These are phyloP conservation scores for Pelosia muscerda DNA, from an alignment of 2,888 invertebrate species.

Conservation along the genomic window DNA sequence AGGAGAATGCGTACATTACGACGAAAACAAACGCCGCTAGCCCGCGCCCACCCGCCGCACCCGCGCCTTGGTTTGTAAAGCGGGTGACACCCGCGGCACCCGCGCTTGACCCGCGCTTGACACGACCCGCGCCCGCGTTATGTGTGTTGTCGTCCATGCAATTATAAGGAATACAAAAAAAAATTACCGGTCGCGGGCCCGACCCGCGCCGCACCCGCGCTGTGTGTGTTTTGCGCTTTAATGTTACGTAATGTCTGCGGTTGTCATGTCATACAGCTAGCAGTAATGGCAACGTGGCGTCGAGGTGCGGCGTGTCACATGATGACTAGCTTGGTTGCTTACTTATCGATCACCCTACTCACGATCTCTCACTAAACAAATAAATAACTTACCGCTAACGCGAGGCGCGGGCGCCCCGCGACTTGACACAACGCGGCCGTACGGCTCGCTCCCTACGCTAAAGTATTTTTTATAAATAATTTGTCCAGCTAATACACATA, in stretches of 20 bases:
- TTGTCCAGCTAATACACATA: constrained; percentile 81
- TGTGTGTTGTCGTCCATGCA: no score
- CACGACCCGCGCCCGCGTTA: no score
- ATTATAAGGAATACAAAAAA: no score
- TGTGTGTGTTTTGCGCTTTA: no score
- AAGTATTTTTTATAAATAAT: constrained; percentile 74
- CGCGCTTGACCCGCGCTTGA: no score
- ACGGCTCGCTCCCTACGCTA: constrained; percentile 62
- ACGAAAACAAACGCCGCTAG: no score
- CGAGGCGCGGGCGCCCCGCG: constrained; percentile 69
- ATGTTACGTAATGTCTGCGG: constrained; percentile 50
- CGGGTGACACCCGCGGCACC: no score
- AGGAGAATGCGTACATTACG: no score
- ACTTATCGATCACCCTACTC: constrained; percentile 75
- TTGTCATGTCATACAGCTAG: constrained; percentile 72
- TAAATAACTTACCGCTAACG: constrained; percentile 82
- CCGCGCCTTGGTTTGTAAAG: no score
- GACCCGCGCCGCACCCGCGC: no score
- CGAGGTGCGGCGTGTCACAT: constrained; percentile 66
- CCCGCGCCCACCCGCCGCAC: no score
- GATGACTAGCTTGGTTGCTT: constrained; percentile 85
- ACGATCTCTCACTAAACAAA: constrained; percentile 81
- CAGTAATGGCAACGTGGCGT: constrained; percentile 79
- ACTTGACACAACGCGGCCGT: constrained; percentile 72
- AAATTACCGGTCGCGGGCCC: no score